phyloP scores from a whole-genome alignment of 2,888 invertebrate species.

The Mythimna vitellina region DNA sequence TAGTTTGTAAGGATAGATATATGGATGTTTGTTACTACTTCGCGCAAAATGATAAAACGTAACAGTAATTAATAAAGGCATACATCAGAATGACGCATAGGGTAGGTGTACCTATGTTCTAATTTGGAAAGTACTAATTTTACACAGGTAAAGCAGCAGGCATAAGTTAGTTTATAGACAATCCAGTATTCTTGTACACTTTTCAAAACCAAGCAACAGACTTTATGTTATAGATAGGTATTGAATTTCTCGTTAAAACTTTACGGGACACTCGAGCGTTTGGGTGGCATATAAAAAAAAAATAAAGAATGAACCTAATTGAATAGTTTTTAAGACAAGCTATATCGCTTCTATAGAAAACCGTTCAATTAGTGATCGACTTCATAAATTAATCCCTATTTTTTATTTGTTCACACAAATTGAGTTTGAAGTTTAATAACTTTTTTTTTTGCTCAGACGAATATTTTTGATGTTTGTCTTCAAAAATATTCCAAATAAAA shows the following conservation, averaged over 20 bases:
- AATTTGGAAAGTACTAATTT: too few species aligned
- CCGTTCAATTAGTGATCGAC: neutral
- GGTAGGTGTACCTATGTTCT: too few species aligned
- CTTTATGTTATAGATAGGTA: constrained; percentile 10
- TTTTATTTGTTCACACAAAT: constrained; percentile 8
- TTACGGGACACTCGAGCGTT: constrained; percentile 41
- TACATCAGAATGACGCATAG: too few species aligned
- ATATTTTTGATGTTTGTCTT: neutral
- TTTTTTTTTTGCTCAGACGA: too few species aligned
- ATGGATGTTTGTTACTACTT: too few species aligned
- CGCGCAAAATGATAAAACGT: too few species aligned
- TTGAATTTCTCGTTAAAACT: constrained; percentile 55
- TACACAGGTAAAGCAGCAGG: too few species aligned
- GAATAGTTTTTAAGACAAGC: constrained; percentile 43
- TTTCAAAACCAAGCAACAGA: constrained; percentile 6
- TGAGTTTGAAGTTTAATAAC: constrained; percentile 18
- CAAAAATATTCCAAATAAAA: constrained; percentile 2
- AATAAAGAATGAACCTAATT: constrained; percentile 37
- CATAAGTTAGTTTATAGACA: too few species aligned
- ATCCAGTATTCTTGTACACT: neutral
- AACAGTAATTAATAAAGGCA: too few species aligned
- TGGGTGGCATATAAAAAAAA: constrained; percentile 36
- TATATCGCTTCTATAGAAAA: neutral
- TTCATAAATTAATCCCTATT: constrained; percentile 22
- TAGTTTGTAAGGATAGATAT: too few species aligned